Conservation (phyloP, 2,888 invertebrate species). For the Pardosa pseudoannulata region DNA sequence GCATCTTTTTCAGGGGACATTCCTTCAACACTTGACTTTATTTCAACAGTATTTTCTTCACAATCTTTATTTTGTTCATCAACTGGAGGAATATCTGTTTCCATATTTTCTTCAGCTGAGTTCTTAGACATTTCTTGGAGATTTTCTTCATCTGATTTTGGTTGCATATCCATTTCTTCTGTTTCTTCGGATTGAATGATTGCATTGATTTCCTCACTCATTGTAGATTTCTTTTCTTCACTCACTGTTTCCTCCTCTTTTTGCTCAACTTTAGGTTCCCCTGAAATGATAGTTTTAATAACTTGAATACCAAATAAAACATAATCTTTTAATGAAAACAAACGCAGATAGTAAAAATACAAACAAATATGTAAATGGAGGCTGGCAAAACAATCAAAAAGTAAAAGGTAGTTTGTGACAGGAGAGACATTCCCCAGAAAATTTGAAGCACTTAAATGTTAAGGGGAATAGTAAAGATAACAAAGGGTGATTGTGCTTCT, state of each 20-base stretch:
- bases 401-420: no score
- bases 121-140: no score
- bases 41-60: not conserved
- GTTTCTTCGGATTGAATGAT: not conserved
- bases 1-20: not conserved
- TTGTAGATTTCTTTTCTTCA: not conserved
- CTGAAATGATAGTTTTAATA: no score
- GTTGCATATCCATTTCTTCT: not conserved
- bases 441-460: no score
- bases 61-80: not conserved
- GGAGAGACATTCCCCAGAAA: no score
- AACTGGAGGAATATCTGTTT: not conserved
- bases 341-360: no score
- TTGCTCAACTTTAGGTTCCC: not conserved
- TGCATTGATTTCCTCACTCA: not conserved
- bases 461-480: no score
- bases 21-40: not conserved
- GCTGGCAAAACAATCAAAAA: no score
- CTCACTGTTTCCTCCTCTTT: not conserved
- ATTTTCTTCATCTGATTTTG: not conserved
- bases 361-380: no score
- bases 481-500: no score
- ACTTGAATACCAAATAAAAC: no score
- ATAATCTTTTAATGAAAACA: no score
- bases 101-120: not conserved